Evolutionary conservation across 2,888 invertebrate genomes (phyloP), one percentile per base, ranked within the genome.

Genomic region (Cerastoderma edule): DNA sequence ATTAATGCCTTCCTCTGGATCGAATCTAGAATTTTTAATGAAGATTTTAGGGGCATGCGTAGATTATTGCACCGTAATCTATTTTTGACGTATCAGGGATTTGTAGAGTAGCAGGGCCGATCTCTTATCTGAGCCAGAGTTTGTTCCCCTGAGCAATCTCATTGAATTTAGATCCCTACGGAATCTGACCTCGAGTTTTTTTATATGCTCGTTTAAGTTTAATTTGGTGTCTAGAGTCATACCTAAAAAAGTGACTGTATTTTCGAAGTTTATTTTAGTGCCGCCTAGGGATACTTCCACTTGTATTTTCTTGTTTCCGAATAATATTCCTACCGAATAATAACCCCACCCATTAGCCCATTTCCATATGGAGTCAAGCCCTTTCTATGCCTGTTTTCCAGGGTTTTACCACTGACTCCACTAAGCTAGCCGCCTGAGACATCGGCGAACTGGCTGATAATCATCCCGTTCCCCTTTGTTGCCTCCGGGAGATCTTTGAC

Each of bases 341-440:
- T 65, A 65, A 8, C 71, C 54, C 56, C 65, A 71, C 2, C 65
- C 35, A 54, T 54, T 33, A 24, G 71, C 53, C 71, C 65, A 71
- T 13, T 22, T 44, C 71, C 65, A 64, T 5, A 71, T 53, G 13
- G 32, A 39, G 44, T 73, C 63, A n/a, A 60, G 19, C 0, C 24
- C 67, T 46, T 30, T 48, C 32, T 73, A 53, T n/a, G 63, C 67
- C 27, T 60, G 48, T 28, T 50, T 67, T 39, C 32, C 24, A 60
- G 57, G 8, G 57, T 19, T 13, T 8, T 22, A 19, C 48, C 32
- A 27, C 53, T 67, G 24, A 50, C 33, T 19, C 67, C 57, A 28
- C n/a, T 16, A 50, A 44, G 54, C 72, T 60, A 72, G 19, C 50
- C 39, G 44, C 60, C 60, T 10, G 60, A 57, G 28, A 67, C 72